phyloP scores from a whole-genome alignment of 2,888 invertebrate species.

The Harpagoxenus sublaevis region DNA sequence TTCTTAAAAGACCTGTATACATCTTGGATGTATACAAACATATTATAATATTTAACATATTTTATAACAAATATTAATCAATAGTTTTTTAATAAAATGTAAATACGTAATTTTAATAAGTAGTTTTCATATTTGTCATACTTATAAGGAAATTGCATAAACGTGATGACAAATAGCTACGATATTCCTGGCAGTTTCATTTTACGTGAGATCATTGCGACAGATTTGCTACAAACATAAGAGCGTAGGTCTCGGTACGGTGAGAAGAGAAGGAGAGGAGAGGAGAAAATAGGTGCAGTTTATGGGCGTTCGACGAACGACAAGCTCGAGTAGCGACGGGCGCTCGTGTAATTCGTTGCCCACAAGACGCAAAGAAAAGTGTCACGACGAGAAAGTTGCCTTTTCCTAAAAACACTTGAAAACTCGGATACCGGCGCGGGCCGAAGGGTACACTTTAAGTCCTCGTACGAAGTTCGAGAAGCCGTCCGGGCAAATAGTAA shows the following conservation, averaged over 20 bases:
- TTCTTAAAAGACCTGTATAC: not conserved
- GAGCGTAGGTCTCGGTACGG: conserved; percentile 1
- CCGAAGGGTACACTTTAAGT: conserved; percentile 53
- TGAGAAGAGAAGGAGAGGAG: conserved; percentile 1
- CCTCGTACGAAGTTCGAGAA: conserved; percentile 51
- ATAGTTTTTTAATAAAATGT: not conserved
- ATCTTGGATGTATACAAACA: not conserved
- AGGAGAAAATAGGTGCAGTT: conserved; percentile 54
- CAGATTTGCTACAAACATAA: conserved; percentile 40
- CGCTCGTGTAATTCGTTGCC: conserved; percentile 56
- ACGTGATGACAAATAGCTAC: not conserved
- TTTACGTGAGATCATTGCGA: conserved; percentile 34
- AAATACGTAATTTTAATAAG: not conserved
- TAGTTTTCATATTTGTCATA: not conserved
- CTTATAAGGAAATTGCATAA: conserved; percentile 8
- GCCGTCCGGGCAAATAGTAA: conserved; percentile 47
- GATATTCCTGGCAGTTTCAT: conserved; percentile 19
- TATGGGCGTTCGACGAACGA: conserved; percentile 54
- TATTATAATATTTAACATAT: not conserved
- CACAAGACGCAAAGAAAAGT: conserved; percentile 53
- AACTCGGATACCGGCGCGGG: conserved; percentile 42
- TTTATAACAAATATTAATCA: conserved; percentile 3
- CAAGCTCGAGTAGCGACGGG: conserved; percentile 51
- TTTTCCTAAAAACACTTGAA: conserved; percentile 57
- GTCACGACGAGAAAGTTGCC: conserved; percentile 54